Evolutionary conservation across 1,140 invertebrate genomes (phyloP), one percentile per base, ranked within the genome.

Genomic region (Achroia grisella): DNA sequence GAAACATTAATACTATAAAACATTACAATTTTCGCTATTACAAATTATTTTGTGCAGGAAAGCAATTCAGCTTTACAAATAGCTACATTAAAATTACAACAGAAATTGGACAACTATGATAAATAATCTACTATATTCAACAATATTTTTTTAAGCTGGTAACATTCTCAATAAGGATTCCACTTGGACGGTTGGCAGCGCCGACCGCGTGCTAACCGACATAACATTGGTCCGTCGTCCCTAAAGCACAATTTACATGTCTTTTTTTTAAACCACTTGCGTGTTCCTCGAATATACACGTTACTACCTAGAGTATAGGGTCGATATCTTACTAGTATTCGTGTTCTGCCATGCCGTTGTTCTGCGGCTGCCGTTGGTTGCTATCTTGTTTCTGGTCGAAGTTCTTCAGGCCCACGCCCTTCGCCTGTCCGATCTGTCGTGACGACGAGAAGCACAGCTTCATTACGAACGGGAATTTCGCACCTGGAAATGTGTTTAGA

Each of bases 381-480:
- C 17, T 23, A 2, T 23, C 17, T 6, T 23, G 17, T 6, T 23
- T 23, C 17, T 53, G 46, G 15, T 36, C 31, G 36, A 14, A 35
- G 31, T 63, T 64, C 31, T 23, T 46, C 10, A 54, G 56, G n/a
- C n/a, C n/a, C 32, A 45, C 67, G 1, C 70, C 73, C 54, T 80
- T 81, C 32, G 64, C 71, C 48, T 83, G 89, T 59, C 83, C 83
- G 55, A 94, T 94, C 73, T 91, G 92, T 71, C 94, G 92, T 40
- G 94, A 93, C 48, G 93, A 95, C 12, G 95, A 97, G 88, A 97
- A 97, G 80, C 95, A 97, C 47, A 98, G 88, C 88, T 98, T 98
- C 93, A 98, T 95, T 62, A 97, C 95, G 89, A 97, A 99, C 48
- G 97, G 97, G 86, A 96, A 97, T 87, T 98, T 98, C 47, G 95